phyloP scores from a whole-genome alignment of 2,113 vertebrate genomes.

The Anseranas semipalmata region DNA sequence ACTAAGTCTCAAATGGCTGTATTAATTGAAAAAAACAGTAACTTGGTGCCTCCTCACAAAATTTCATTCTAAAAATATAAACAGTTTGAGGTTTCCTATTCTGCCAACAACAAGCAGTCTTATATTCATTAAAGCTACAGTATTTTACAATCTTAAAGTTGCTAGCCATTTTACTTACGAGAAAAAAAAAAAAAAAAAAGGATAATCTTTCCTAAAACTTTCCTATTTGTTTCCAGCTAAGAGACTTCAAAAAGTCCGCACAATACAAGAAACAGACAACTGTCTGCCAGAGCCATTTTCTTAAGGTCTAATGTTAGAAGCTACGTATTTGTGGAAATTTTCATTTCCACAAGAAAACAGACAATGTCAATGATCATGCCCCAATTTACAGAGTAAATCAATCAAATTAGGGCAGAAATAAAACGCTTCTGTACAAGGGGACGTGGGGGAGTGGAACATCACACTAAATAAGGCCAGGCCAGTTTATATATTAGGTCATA shows the following conservation, averaged over 20 bases:
- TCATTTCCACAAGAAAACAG: background rate
- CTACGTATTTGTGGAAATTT: background rate
- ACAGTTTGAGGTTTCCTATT: background rate
- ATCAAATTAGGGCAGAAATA: background rate
- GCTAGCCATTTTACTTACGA: background rate
- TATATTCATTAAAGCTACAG: background rate
- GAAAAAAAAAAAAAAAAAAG: too few relatives aligned
- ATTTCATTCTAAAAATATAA: background rate
- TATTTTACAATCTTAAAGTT: background rate
- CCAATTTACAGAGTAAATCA: background rate
- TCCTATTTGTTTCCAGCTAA: background rate
- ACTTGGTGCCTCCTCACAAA: background rate
- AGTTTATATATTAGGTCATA: background rate
- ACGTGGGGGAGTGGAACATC: background rate
- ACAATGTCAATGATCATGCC: background rate
- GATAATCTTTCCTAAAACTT: background rate
- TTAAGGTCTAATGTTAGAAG: background rate
- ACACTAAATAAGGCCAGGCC: background rate
- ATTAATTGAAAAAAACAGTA: background rate
- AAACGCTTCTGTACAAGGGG: background rate
- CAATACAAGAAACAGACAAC: background rate
- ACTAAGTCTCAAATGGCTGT: background rate
- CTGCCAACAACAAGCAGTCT: background rate
- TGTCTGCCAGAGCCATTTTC: background rate
- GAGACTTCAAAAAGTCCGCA: background rate